Conservation (phyloP, 2,113 vertebrate genomes). For the Rallus limicola region DNA sequence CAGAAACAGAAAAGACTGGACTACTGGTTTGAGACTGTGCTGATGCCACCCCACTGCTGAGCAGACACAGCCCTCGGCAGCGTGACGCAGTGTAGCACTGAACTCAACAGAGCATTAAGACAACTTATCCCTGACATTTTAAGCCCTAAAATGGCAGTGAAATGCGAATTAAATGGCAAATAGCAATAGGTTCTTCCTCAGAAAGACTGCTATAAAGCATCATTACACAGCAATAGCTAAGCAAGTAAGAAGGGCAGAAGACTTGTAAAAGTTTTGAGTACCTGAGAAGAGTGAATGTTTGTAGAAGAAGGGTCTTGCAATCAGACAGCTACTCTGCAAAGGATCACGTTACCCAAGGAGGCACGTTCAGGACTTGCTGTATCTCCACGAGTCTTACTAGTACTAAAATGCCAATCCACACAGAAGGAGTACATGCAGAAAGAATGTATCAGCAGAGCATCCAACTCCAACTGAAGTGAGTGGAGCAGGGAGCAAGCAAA, state of each 20-base stretch:
- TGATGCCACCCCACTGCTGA: neutral
- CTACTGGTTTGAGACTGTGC: neutral
- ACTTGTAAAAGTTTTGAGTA: neutral
- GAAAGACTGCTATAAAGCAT: neutral
- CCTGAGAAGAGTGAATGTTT: neutral
- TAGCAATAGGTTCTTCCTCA: neutral
- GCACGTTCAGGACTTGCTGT: neutral
- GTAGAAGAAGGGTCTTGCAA: neutral
- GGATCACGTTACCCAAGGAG: neutral
- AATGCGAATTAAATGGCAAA: neutral
- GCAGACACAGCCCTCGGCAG: constrained; percentile 8
- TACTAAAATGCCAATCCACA: neutral
- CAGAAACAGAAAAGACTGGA: neutral
- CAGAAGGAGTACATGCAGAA: neutral
- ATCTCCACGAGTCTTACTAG: neutral
- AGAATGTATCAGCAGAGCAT: neutral
- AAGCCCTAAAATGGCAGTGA: neutral
- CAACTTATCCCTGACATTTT: constrained; percentile 10
- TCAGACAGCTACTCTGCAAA: neutral
- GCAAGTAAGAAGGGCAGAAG: neutral
- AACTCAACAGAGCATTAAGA: neutral
- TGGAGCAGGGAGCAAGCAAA: neutral
- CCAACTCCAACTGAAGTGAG: neutral
- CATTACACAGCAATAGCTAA: neutral
- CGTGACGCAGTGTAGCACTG: neutral